phyloP scores from a whole-genome alignment of 92 coral and sea anemone genomes.

The Muricea muricata region DNA sequence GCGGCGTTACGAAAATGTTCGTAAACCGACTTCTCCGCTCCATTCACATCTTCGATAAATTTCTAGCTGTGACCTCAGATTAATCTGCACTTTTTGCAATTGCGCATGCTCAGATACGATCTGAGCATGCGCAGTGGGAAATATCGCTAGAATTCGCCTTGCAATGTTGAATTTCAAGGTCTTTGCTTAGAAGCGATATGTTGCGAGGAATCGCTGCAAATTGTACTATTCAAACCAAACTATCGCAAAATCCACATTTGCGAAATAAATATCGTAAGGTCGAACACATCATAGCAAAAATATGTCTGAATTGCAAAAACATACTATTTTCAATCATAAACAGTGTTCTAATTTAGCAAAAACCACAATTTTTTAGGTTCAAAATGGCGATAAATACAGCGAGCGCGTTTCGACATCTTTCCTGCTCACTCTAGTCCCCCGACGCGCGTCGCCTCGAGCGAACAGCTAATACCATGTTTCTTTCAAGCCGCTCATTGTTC shows the following conservation, averaged over 20 bases:
- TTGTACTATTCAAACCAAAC: slow-evolving; percentile 80
- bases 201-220: slow-evolving; percentile 93
- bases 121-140: slow-evolving; percentile 95
- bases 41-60: slow-evolving; percentile 66
- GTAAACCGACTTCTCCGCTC: slow-evolving; percentile 30
- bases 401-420: slow-evolving; percentile 76
- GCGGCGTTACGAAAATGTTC: slow-evolving; percentile 72
- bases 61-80: slow-evolving; percentile 97
- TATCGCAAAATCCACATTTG: slow-evolving; percentile 63
- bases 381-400: slow-evolving; percentile 98
- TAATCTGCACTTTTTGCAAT: slow-evolving; percentile 79
- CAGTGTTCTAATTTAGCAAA: slow-evolving; percentile 73
- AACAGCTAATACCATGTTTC: slow-evolving; percentile 71
- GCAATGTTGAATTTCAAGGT: slow-evolving; percentile 71
- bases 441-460: slow-evolving; percentile 85
- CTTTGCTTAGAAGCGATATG: slow-evolving; percentile 20
- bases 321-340: slow-evolving; percentile 63
- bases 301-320: slow-evolving; percentile 61
- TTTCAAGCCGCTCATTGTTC: slow-evolving; percentile 98
- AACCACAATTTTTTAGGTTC: slow-evolving; percentile 81
- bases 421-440: slow-evolving; percentile 88
- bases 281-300: slow-evolving; percentile 51
- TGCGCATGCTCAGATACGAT: slow-evolving; percentile 96
- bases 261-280: slow-evolving; percentile 39
- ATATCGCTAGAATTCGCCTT: slow-evolving; percentile 74